phyloP scores from a whole-genome alignment of 2,113 vertebrate genomes.

The Vicugna pacos region DNA sequence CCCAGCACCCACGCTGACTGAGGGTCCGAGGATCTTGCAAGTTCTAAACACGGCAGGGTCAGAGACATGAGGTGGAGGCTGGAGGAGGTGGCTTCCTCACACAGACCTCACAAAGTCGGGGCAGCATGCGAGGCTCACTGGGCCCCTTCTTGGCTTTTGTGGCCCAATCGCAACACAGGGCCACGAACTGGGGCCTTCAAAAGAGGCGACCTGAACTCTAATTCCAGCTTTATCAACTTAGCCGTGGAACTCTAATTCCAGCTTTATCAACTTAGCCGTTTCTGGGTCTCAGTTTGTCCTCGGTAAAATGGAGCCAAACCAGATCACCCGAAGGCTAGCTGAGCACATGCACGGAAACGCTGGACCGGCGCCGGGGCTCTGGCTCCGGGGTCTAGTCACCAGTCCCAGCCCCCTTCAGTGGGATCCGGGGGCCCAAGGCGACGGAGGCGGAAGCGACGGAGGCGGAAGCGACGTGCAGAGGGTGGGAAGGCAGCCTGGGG shows the following conservation, averaged over 20 bases:
- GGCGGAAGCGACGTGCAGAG: not conserved
- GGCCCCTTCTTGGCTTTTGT: not conserved
- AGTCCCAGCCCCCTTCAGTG: not conserved
- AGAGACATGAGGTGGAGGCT: not conserved
- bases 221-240: not conserved
- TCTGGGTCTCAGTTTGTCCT: conserved; percentile 4
- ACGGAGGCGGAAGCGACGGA: not conserved
- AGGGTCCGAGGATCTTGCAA: not conserved
- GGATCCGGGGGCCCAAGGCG: not conserved
- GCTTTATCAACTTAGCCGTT: not conserved
- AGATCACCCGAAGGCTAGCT: too few relatives aligned
- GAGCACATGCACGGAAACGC: rapidly evolving
- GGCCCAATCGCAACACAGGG: not conserved
- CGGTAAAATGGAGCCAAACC: not conserved
- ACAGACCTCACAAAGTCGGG: not conserved
- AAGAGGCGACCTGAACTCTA: not conserved
- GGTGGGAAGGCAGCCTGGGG: not conserved
- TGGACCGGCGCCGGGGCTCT: not conserved
- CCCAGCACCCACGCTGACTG: not conserved
- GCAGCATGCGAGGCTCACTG: not conserved
- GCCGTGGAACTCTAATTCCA: not conserved
- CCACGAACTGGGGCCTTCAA: not conserved
- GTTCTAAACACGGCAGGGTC: not conserved
- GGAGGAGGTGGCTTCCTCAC: not conserved
- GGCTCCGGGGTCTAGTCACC: not conserved